phyloP scores from a whole-genome alignment of 2,113 vertebrate species.

The Leuciscus idus region DNA sequence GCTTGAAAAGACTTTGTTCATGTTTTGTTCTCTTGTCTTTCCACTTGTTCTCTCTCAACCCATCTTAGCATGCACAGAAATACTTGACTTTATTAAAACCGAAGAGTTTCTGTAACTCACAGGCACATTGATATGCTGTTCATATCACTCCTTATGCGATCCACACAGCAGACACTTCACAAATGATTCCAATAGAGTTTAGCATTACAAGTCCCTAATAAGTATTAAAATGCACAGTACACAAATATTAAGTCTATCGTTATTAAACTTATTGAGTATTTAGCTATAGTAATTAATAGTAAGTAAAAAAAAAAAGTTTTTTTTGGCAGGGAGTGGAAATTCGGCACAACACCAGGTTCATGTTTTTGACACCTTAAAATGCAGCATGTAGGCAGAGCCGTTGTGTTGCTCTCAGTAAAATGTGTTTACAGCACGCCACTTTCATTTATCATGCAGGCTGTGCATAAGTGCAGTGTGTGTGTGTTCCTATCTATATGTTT shows the following conservation, averaged over 20 bases:
- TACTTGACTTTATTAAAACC: not conserved
- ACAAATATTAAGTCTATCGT: too few species aligned
- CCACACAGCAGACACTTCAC: not conserved
- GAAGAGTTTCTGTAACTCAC: not conserved
- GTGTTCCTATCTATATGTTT: slow-evolving; percentile 59
- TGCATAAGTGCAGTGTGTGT: slow-evolving; percentile 58
- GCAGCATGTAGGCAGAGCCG: not conserved
- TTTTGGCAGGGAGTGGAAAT: too few species aligned
- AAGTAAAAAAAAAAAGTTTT: too few species aligned
- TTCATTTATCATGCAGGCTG: slow-evolving; percentile 66
- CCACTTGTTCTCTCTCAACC: not conserved
- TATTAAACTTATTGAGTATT: not conserved
- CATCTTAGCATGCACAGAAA: slow-evolving; percentile 20
- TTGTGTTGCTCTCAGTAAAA: slow-evolving; percentile 48
- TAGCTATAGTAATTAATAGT: too few species aligned
- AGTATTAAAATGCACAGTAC: not conserved
- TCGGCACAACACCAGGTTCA: too few species aligned
- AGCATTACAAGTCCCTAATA: not conserved
- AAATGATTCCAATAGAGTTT: not conserved
- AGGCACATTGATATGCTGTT: not conserved
- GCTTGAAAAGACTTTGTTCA: not conserved
- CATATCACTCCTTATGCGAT: not conserved
- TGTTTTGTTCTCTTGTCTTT: slow-evolving; percentile 13
- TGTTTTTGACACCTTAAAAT: not conserved
- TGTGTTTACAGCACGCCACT: slow-evolving; percentile 66